Percentiles rank a stretch among this genome's conserved stretches.
These are phyloP conservation scores for Chironomus riparius DNA, from an alignment of 2,888 invertebrate genomes.

Conservation along the genomic window DNA sequence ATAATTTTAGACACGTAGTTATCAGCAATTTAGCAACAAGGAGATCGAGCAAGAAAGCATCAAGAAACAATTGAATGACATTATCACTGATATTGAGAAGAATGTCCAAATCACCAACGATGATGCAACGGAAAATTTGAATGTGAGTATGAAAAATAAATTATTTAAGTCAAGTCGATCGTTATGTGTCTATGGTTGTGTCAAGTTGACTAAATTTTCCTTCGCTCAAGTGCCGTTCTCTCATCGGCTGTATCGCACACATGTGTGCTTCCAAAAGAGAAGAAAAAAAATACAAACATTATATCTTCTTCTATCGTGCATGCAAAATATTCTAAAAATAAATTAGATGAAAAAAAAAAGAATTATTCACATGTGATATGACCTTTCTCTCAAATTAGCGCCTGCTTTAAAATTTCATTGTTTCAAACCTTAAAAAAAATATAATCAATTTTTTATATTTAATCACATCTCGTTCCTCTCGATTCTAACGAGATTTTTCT, in stretches of 20 bases:
- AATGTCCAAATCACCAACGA: background rate
- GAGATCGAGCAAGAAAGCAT: slow-evolving; percentile 20
- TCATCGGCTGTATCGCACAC: background rate
- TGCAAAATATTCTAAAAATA: background rate
- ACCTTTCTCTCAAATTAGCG: background rate
- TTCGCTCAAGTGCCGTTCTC: background rate
- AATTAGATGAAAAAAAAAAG: background rate
- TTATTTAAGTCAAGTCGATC: background rate
- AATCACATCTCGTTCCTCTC: too few relatives aligned
- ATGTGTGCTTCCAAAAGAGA: background rate
- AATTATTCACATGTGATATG: background rate
- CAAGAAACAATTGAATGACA: slow-evolving; percentile 18
- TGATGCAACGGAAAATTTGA: background rate
- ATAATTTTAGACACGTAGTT: slow-evolving; percentile 4
- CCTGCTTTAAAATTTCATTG: background rate
- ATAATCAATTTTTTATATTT: too few relatives aligned
- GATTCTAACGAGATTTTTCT: background rate
- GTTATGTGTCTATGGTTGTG: background rate
- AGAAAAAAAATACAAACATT: background rate
- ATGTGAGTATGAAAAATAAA: background rate
- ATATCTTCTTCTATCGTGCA: background rate
- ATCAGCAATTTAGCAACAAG: background rate
- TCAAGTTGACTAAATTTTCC: background rate
- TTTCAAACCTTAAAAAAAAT: too few relatives aligned
- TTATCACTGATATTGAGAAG: slow-evolving; percentile 23